Percentiles rank a stretch among this genome's conserved stretches.
Conservation (phyloP, 2,888 invertebrate genomes). For the Pseudeuparius sepicola region DNA sequence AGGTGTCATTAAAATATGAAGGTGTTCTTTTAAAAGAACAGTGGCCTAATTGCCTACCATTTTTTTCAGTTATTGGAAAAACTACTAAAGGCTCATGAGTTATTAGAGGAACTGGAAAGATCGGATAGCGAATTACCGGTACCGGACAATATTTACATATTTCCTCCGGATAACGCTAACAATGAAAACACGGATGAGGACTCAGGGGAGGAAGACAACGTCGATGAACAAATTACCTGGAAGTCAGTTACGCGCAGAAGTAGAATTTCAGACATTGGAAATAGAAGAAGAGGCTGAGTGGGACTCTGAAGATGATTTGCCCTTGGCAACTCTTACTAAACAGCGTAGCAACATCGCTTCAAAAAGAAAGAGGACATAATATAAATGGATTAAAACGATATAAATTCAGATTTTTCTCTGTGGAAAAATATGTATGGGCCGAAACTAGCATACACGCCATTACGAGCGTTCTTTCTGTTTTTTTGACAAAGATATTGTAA, state of each 20-base stretch:
- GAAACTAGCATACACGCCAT: slow-evolving; percentile 2
- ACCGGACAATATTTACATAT: slow-evolving; percentile 1
- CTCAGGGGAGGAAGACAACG: slow-evolving; percentile 4
- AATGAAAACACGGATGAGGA: slow-evolving; percentile 2
- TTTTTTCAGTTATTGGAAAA: slow-evolving; percentile 3
- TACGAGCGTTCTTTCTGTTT: no score
- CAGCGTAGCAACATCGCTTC: not conserved
- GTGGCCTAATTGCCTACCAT: no score
- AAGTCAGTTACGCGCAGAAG: slow-evolving; percentile 3
- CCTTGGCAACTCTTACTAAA: slow-evolving; percentile 2
- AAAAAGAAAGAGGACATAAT: not conserved
- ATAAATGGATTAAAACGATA: slow-evolving; percentile 1
- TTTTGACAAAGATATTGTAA: slow-evolving; percentile 1
- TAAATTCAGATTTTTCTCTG: not conserved
- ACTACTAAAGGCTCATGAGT: slow-evolving; percentile 4
- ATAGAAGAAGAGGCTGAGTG: slow-evolving; percentile 1
- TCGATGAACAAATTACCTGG: slow-evolving; percentile 4
- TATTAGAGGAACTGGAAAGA: slow-evolving; percentile 2
- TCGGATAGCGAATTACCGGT: not conserved
- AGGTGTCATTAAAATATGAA: no score
- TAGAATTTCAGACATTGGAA: no score
- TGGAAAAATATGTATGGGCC: slow-evolving; percentile 2
- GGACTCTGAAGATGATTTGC: slow-evolving; percentile 2
- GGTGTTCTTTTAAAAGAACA: no score
- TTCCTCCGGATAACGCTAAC: slow-evolving; percentile 6